A percentile compares a stretch with the other conserved stretches of the same genome.
phyloP scores from a whole-genome alignment of 2,888 invertebrate species.

The Bombylius discolor region DNA sequence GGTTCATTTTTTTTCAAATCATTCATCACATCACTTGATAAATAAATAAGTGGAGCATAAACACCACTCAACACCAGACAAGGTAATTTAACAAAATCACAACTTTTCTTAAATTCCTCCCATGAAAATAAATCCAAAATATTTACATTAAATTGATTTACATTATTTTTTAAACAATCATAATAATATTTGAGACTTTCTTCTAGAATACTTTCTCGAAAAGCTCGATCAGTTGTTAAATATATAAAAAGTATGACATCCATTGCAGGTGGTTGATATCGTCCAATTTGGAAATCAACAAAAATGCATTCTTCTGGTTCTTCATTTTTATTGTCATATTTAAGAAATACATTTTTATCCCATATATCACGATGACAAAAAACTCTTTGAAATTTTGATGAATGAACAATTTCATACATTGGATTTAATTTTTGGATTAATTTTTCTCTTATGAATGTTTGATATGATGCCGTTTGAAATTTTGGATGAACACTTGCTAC shows the following conservation, averaged over 20 bases:
- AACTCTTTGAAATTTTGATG: conserved; percentile 35
- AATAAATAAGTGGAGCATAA: conserved; percentile 22
- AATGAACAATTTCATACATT: conserved; percentile 23
- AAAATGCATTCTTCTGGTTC: conserved; percentile 8
- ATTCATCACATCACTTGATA: conserved; percentile 30
- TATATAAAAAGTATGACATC: conserved; percentile 28
- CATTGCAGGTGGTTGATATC: conserved; percentile 30
- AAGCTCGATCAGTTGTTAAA: conserved; percentile 21
- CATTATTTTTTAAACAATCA: conserved; percentile 19
- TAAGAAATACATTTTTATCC: conserved; percentile 31
- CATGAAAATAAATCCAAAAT: conserved; percentile 22
- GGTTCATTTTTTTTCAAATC: conserved; percentile 26
- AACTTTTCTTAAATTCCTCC: conserved; percentile 26
- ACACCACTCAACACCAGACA: conserved; percentile 33
- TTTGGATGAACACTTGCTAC: conserved; percentile 20
- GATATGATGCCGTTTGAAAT: conserved; percentile 16
- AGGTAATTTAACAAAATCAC: conserved; percentile 28
- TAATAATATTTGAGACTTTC: conserved; percentile 21
- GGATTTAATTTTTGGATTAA: conserved; percentile 21
- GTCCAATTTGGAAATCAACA: conserved; percentile 31
- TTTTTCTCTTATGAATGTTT: conserved; percentile 21
- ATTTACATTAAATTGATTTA: conserved; percentile 23
- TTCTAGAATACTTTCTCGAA: conserved; percentile 15
- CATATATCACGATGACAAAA: conserved; percentile 36
- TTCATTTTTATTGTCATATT: not conserved